Evolutionary conservation across 2,113 vertebrate species (phyloP), one percentile per base, ranked within the genome.

Genomic region (Eulemur macaco): DNA sequence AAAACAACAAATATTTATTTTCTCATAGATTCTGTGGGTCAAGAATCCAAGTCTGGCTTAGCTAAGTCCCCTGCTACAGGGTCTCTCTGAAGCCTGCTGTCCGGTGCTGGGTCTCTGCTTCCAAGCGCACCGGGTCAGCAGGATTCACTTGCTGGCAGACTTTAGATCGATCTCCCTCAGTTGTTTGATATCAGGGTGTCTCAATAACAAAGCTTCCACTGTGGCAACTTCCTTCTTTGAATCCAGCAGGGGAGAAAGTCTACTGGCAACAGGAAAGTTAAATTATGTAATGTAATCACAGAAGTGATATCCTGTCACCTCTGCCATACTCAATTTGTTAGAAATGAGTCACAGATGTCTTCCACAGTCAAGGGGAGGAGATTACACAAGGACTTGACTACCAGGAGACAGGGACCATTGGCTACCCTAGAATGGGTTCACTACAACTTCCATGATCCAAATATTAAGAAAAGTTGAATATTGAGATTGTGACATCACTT

Each of bases 151-250:
- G 1, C 23, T 37, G n/a, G 74, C 8, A 45, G 64, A 37, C 4
- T 63, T 15, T 54, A 15, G 18, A 13, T 4, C 34, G 29, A 6
- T 8, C 17, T 18, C 3, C 15, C 42, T 29, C 2, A 3, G 50
- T 37, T 45, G 50, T 5, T 3, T 2, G 34, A 18, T 1, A 21
- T 23, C 1, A 34, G 6, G 10, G 4, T 23, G 15, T 68, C 18
- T 29, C 37, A 6, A 9, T 0, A 27, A 50, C 18, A 23, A 10
- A 23, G 39, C 2, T 50, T 17, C 31, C 21, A 23, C 29, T 14
- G 27, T 14, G 71, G 42, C 39, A 73, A 5, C 5, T 29, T 71
- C 15, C 52, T 9, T 63, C 42, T 37, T 29, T 29, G 39, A 31
- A 37, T 56, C 15, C 68, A 47, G 9, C 6, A 20, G 31, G 5